Evolutionary conservation across 1,140 invertebrate species (phyloP).

Genomic region (Procambarus clarkii): DNA sequence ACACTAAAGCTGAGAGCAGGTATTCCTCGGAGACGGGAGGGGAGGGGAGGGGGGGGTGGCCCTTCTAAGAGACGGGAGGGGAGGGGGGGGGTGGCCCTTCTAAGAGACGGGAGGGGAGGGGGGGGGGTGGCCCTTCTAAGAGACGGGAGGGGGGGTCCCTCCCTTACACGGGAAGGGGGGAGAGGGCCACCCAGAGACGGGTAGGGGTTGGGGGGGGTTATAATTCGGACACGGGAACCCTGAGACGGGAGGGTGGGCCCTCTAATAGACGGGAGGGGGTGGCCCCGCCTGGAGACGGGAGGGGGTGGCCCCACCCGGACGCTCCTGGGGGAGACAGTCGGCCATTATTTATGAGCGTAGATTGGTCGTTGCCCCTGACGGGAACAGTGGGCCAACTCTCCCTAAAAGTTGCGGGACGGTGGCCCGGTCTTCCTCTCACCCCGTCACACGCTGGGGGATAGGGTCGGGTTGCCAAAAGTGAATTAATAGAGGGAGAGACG

Average conservation of each 20-base stretch:
- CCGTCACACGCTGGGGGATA: not conserved
- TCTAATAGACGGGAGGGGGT: not conserved
- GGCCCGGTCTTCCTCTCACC: slow-evolving; percentile 16
- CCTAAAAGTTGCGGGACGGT: not conserved
- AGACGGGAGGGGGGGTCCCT: no score
- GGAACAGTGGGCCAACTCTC: slow-evolving; percentile 25
- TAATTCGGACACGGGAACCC: no score
- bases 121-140: no score
- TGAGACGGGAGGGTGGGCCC: not conserved
- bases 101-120: no score
- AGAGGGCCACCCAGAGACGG: no score
- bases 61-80: no score
- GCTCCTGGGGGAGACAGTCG: slow-evolving; percentile 39
- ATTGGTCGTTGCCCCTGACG: slow-evolving; percentile 24
- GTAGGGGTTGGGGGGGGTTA: no score
- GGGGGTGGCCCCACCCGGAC: not conserved
- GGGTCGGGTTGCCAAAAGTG: slow-evolving; percentile 9
- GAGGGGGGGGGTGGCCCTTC: no score
- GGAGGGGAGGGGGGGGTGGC: no score
- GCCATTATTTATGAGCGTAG: slow-evolving; percentile 51
- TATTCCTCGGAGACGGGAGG: no score
- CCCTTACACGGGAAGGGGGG: no score
- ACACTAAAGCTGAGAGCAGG: no score
- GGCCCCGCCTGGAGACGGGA: not conserved
- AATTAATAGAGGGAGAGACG: not conserved